These are phyloP conservation scores for Danio kyathit DNA, from an alignment of 2,797 vertebrate genomes.

Conservation along the genomic window DNA sequence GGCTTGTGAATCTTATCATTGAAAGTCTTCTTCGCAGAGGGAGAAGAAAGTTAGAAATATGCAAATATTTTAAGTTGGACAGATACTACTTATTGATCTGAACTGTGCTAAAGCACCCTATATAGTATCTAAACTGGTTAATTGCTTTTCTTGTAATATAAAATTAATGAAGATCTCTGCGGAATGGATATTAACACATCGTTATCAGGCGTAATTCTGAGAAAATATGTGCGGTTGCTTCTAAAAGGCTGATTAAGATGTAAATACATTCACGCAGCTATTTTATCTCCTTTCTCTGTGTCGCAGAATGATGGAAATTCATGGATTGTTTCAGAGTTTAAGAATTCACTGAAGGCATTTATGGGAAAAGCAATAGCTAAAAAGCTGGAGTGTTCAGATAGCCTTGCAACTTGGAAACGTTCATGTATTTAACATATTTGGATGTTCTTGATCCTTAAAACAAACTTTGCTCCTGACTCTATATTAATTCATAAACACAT, in stretches of 20 bases:
- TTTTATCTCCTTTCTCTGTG: constrained; percentile 30
- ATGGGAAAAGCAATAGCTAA: not conserved
- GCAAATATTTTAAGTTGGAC: constrained; percentile 31
- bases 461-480: no score
- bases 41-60: constrained; percentile 35
- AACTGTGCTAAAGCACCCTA: constrained; percentile 22
- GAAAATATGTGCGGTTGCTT: constrained; percentile 39
- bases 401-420: not conserved
- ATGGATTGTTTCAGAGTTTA: constrained; percentile 39
- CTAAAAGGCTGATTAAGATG: constrained; percentile 57
- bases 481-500: no score
- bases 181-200: constrained; percentile 60
- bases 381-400: not conserved
- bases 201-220: constrained; percentile 43
- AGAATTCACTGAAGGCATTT: constrained; percentile 11
- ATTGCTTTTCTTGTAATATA: constrained; percentile 56
- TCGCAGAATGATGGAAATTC: constrained; percentile 22
- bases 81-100: constrained; percentile 48
- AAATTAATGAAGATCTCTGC: constrained; percentile 60
- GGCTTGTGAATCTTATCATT: constrained; percentile 23
- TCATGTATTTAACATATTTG: no score
- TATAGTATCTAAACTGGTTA: constrained; percentile 33
- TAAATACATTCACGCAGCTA: constrained; percentile 49
- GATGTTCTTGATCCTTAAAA: no score
- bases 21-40: not conserved